A percentile compares a stretch with the other conserved stretches of the same genome.
Evolutionary conservation across 2,113 vertebrate species (phyloP).

Genomic region (Guaruba guarouba): DNA sequence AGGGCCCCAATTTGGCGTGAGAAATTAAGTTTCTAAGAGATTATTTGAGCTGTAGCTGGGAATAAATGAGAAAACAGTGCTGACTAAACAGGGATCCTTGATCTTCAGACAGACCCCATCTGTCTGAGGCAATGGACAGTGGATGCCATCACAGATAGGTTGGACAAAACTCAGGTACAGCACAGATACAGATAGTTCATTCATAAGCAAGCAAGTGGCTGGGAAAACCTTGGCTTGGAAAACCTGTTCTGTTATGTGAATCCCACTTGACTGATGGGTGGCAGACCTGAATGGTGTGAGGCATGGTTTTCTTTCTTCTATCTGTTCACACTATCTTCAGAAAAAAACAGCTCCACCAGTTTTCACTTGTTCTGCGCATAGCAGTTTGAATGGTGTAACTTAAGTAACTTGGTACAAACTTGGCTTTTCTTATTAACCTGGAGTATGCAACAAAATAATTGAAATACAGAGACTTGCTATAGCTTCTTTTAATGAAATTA

Average conservation of each 20-base stretch:
- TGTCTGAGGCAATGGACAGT: not conserved
- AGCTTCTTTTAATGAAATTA: not conserved
- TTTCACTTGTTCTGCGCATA: not conserved
- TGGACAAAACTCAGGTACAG: not conserved
- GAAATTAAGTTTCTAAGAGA: not conserved
- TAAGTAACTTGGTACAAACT: not conserved
- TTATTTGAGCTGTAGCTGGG: not conserved
- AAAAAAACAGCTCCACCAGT: not conserved
- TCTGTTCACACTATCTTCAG: not conserved
- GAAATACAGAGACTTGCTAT: not conserved
- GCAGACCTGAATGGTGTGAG: not conserved
- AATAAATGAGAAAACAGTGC: not conserved
- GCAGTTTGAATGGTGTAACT: not conserved
- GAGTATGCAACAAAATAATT: not conserved
- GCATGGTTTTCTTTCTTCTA: not conserved
- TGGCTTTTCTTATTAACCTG: not conserved
- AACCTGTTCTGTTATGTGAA: not conserved
- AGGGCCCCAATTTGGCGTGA: not conserved
- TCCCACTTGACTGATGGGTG: not conserved
- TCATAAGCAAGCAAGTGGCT: not conserved
- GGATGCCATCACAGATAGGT: not conserved
- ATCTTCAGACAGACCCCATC: not conserved
- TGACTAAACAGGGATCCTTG: fast-evolving
- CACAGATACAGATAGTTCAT: not conserved
- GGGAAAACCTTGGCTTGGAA: not conserved